Evolutionary conservation across 1,140 invertebrate genomes (phyloP).

Genomic region (Zophobas morio): DNA sequence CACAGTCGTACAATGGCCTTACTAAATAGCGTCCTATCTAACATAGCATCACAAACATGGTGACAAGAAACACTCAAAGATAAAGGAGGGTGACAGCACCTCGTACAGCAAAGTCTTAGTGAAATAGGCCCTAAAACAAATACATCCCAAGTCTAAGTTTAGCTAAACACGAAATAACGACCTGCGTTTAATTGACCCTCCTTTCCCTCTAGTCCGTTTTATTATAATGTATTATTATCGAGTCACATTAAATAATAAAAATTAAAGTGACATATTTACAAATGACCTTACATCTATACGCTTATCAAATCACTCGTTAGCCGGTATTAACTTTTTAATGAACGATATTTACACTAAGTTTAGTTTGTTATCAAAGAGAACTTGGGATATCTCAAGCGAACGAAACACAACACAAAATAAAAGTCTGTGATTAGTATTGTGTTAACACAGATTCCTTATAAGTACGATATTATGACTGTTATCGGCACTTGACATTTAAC

Average conservation of each 20-base stretch:
- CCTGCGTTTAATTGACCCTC: slow-evolving; percentile 10
- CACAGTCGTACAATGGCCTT: slow-evolving; percentile 51
- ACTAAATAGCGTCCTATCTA: slow-evolving; percentile 48
- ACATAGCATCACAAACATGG: slow-evolving; percentile 49
- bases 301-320: slow-evolving; percentile 32
- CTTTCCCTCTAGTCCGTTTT: slow-evolving; percentile 3
- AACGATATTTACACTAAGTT: slow-evolving; percentile 27
- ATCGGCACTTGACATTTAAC: slow-evolving; percentile 57
- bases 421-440: background rate
- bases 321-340: slow-evolving; percentile 5
- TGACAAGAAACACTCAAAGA: slow-evolving; percentile 34
- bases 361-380: background rate
- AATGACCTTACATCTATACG: slow-evolving; percentile 29
- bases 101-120: background rate
- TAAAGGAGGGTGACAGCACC: slow-evolving; percentile 22
- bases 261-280: slow-evolving; percentile 30
- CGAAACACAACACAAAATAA: slow-evolving; percentile 26
- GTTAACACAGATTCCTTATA: slow-evolving; percentile 30
- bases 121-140: slow-evolving; percentile 1
- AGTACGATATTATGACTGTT: slow-evolving; percentile 17
- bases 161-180: background rate
- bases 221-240: slow-evolving; percentile 45
- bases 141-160: slow-evolving; percentile 15
- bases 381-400: slow-evolving; percentile 18
- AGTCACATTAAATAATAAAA: slow-evolving; percentile 42